A percentile compares a stretch with the other conserved stretches of the same genome.
Conservation (phyloP, 2,797 vertebrate species). For the Microctenopoma steveboyesi region DNA sequence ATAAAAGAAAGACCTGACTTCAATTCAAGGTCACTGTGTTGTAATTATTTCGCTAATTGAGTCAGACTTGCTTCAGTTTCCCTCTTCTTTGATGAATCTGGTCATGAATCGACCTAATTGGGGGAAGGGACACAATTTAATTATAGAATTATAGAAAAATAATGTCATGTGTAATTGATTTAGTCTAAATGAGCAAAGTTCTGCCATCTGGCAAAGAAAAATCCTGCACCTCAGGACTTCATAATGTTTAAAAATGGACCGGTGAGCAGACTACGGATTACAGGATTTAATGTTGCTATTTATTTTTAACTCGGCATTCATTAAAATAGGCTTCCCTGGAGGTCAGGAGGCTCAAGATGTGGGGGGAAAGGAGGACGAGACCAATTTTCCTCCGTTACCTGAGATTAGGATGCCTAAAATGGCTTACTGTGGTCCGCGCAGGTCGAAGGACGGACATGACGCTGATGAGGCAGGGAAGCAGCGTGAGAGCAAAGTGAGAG, state of each 20-base stretch:
- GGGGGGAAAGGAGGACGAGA: slow-evolving; percentile 41
- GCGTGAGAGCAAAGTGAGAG: slow-evolving; percentile 1
- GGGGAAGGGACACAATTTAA: slow-evolving; percentile 12
- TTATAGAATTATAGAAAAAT: slow-evolving; percentile 16
- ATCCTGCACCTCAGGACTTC: slow-evolving; percentile 8
- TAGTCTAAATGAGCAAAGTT: slow-evolving; percentile 14
- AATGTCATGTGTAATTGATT: slow-evolving; percentile 23
- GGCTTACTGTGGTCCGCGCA: slow-evolving; percentile 20
- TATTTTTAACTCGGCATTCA: slow-evolving; percentile 50
- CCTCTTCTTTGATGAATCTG: slow-evolving; percentile 10
- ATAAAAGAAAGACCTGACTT: neutral
- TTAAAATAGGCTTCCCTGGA: slow-evolving; percentile 37
- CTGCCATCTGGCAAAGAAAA: slow-evolving; percentile 5
- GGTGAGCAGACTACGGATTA: slow-evolving; percentile 17
- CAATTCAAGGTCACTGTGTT: slow-evolving; percentile 25
- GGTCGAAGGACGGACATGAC: slow-evolving; percentile 48
- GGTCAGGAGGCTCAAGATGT: slow-evolving; percentile 39
- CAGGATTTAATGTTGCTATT: slow-evolving; percentile 47
- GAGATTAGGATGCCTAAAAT: slow-evolving; percentile 49
- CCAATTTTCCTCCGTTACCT: slow-evolving; percentile 64
- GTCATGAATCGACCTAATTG: slow-evolving; percentile 19
- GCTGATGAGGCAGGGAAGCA: slow-evolving; percentile 7
- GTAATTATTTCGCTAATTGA: slow-evolving; percentile 29
- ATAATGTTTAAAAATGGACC: slow-evolving; percentile 14
- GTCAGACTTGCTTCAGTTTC: neutral